phyloP scores from a whole-genome alignment of 1,140 invertebrate genomes.

The Schlechtendalia chinensis region DNA sequence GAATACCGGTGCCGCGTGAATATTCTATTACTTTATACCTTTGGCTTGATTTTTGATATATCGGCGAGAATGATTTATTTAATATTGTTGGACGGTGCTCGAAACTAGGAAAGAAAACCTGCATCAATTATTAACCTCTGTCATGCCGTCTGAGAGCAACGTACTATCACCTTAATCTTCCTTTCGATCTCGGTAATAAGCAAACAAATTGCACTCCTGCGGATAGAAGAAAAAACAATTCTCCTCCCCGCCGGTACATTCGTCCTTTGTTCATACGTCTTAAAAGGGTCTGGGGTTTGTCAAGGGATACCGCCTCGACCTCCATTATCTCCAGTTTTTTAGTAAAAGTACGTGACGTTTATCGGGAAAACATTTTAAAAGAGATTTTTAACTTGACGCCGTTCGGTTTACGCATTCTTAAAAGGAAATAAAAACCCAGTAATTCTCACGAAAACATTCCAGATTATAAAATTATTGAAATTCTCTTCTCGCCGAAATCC shows the following conservation, averaged over 20 bases:
- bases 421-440: not conserved
- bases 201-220: not conserved
- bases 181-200: conserved; percentile 24
- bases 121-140: conserved; percentile 11
- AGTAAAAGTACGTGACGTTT: conserved; percentile 4
- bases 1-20: not conserved
- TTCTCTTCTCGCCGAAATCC: not conserved
- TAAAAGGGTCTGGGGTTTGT: not conserved
- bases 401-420: not conserved
- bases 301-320: not conserved
- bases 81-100: not conserved
- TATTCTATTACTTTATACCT: conserved; percentile 34
- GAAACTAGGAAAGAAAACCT: not conserved
- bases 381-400: conserved; percentile 6
- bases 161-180: conserved; percentile 2
- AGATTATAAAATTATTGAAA: conserved; percentile 7
- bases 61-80: conserved; percentile 14
- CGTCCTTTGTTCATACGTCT: not conserved
- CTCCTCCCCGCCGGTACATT: not conserved
- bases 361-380: conserved; percentile 1
- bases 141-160: not conserved
- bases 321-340: not conserved
- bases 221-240: not conserved
- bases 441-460: conserved; percentile 14
- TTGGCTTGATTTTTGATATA: conserved; percentile 11